Evolutionary conservation across 2,888 invertebrate genomes (phyloP), one percentile per base, ranked within the genome.

Genomic region (Caenorhabditis auriculariae): DNA sequence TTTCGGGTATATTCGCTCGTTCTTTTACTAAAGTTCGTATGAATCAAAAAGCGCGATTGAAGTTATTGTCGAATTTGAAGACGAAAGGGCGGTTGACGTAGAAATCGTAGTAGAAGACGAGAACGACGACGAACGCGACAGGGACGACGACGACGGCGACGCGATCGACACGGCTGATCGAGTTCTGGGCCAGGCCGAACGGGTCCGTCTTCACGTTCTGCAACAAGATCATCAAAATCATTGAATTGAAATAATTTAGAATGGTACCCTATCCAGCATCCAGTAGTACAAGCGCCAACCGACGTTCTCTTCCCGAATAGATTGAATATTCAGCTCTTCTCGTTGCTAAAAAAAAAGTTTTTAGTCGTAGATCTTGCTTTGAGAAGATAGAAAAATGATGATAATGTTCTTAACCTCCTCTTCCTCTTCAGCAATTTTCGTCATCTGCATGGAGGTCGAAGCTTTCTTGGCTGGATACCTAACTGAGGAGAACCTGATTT

Each of bases 41-140:
- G 15, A 24, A 19, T 21, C 19, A 17, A 41, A 48, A 6, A n/a
- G 5, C 29, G 12, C 37, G 38, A 24, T 43, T 32, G 41, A 66
- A 54, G 39, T 62, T 54, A 23, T 64, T 59, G 28, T 69, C 64
- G 39, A 72, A 69, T 23, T 66, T 38, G 45, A 72, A 72, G 4
- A 60, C 46, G 17, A 61, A 66, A 2, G 66, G 54, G 12, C 60
- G 53, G 23, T 66, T 69, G 24, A 72, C 69, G 60, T 74, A 74
- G 46, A 74, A 68, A 23, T 72, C 88, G 89, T 90, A 91, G 81
- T 91, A 91, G 82, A 89, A 87, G 54, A 89, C 83, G 82, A 90
- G 90, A 70, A 90, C 89, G 12, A 88, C 84, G 3, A 89, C 81
- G 82, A 90, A 91, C 42, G 88, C 85, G 50, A 89, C 76, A 0